Base-by-base conservation (phyloP, 2,888 invertebrate species). In the Epirrhoe tristata region DNA sequence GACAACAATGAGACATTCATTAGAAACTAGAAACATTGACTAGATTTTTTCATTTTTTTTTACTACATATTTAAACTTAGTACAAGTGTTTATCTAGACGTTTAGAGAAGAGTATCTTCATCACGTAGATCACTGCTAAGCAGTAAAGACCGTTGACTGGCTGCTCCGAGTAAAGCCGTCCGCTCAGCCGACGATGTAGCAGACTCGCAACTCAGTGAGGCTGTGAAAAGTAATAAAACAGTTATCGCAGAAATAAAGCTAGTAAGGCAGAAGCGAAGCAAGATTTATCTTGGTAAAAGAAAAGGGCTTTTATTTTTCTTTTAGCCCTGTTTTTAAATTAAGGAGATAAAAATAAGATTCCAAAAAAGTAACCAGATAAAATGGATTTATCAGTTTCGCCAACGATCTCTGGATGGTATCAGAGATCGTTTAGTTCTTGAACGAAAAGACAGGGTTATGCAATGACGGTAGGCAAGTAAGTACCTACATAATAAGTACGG, bases 21-120 rank as follows among this genome's bases (percentile, higher is more conserved):
- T 31, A 64, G 48, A 43, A 48, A 61, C 46, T 66, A 69, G 32
- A 46, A 17, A 46, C 52, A 5, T 5, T 14, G 50, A 54, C 55
- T 69, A 62, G 58, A 52, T 61, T 53, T 52, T 61, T 48, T 16
- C 14, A 48, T 14, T 12, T 48, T 16, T 46, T 14, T n/a, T n/a
- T n/a, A n/a, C n/a, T n/a, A n/a, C n/a, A n/a, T n/a, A n/a, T n/a
- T n/a, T 14, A 4, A 46, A 14, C 10, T n/a, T 10, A 5, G 12
- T 43, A 12, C n/a, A 2, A 48, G 39, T 43, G 14, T 14, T 48
- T 4, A n/a, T n/a, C n/a, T n/a, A n/a, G n/a, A n/a, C n/a, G 12
- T 78, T 95, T 96, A 97, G 76, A 97, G 96, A 60, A 97, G 94
- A 12, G 97, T 97, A 80, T 97, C 97, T 89, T 97, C 97, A 82